These are phyloP conservation scores for Spodoptera picta DNA, from an alignment of 2,888 invertebrate species.

Conservation along the genomic window DNA sequence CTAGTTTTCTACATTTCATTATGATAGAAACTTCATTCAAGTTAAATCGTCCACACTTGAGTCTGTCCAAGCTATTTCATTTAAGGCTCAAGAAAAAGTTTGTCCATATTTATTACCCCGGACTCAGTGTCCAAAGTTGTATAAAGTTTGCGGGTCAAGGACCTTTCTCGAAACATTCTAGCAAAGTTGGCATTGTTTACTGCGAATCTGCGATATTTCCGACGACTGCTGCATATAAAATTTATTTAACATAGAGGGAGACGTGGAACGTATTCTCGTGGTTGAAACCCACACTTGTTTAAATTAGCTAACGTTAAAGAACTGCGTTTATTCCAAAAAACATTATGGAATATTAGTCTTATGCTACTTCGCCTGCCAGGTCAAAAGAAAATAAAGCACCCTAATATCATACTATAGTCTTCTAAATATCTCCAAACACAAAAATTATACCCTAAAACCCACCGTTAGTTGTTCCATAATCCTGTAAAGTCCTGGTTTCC, in stretches of 20 bases:
- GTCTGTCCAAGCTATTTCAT: conserved; percentile 45
- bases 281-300: conserved; percentile 3
- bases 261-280: conserved; percentile 19
- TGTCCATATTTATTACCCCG: conserved; percentile 72
- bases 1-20: conserved; percentile 6
- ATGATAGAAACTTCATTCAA: conserved; percentile 12
- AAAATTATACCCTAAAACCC: no score
- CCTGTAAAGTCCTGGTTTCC: no score
- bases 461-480: no score
- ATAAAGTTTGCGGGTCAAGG: conserved; percentile 79
- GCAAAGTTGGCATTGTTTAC: conserved; percentile 58
- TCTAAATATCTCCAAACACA: no score
- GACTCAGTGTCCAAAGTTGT: conserved; percentile 65
- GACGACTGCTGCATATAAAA: conserved; percentile 24
- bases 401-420: no score
- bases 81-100: conserved; percentile 63
- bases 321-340: no score
- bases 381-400: no score
- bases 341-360: no score
- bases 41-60: conserved; percentile 18
- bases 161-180: conserved; percentile 71
- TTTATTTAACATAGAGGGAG: conserved; percentile 10
- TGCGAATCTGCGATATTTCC: conserved; percentile 29
- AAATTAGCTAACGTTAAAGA: no score
- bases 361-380: no score